A percentile compares a stretch with the other conserved stretches of the same genome.
These are phyloP conservation scores for Carcharodon carcharias DNA, from an alignment of 2,797 vertebrate genomes.

Conservation along the genomic window DNA sequence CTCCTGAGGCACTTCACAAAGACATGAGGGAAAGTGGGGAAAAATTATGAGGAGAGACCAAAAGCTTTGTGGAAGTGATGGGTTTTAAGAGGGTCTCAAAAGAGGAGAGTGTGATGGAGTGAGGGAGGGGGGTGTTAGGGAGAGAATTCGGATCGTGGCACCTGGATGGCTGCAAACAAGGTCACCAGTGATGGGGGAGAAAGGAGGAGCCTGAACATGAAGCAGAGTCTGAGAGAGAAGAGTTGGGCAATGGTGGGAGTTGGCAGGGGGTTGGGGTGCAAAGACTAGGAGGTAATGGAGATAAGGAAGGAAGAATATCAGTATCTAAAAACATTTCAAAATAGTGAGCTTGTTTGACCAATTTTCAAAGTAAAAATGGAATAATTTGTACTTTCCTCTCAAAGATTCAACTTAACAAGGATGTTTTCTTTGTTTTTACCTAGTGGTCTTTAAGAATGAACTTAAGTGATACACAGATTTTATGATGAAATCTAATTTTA, in stretches of 20 bases:
- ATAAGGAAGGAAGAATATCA: not conserved
- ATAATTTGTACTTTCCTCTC: not conserved
- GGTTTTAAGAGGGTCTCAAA: not conserved
- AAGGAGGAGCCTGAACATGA: not conserved
- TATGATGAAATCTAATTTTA: not conserved
- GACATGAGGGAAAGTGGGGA: not conserved
- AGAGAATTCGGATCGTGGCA: not conserved
- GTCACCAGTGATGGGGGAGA: not conserved
- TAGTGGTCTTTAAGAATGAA: not conserved
- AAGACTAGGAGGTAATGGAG: not conserved
- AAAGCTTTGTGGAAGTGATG: not conserved
- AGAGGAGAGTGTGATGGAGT: not conserved
- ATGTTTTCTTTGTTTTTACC: not conserved
- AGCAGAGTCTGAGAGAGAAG: not conserved
- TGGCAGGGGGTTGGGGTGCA: too few species aligned
- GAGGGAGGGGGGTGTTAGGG: not conserved
- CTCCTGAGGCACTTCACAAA: not conserved
- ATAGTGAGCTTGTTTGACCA: not conserved
- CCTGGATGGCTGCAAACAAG: not conserved
- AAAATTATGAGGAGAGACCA: not conserved
- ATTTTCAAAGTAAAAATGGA: not conserved
- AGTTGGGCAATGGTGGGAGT: not conserved
- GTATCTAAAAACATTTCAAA: not conserved
- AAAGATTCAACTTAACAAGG: not conserved
- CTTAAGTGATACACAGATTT: not conserved